phyloP scores from a whole-genome alignment of 2,888 invertebrate genomes.

The Rhingia rostrata region DNA sequence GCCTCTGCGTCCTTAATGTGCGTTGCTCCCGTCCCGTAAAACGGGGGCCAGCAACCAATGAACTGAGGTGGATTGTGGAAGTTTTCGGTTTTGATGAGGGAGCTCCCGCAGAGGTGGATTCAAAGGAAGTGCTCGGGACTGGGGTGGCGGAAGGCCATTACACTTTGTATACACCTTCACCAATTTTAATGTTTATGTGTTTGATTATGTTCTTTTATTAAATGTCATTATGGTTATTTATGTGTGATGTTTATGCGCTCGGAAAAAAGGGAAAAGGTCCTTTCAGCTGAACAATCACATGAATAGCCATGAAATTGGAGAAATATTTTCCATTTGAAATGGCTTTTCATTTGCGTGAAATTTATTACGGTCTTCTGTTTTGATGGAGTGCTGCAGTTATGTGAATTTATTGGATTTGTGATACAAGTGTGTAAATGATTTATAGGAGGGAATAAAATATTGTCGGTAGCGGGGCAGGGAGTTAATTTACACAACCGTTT shows the following conservation, averaged over 20 bases:
- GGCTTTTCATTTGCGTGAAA: slow-evolving; percentile 36
- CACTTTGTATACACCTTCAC: slow-evolving; percentile 59
- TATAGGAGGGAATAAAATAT: no score
- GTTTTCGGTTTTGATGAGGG: neutral
- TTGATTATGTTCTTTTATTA: slow-evolving; percentile 71
- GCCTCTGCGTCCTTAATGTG: slow-evolving; percentile 59
- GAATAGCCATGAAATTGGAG: slow-evolving; percentile 61
- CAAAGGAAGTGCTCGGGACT: slow-evolving; percentile 4
- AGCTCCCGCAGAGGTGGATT: neutral
- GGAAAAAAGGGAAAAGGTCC: slow-evolving; percentile 34
- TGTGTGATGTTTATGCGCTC: slow-evolving; percentile 45
- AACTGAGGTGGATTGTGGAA: slow-evolving; percentile 16
- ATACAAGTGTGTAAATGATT: slow-evolving; percentile 18
- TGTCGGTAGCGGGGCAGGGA: no score
- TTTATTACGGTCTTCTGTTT: slow-evolving; percentile 21
- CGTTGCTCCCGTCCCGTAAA: slow-evolving; percentile 55
- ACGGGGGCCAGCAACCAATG: slow-evolving; percentile 34
- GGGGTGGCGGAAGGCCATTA: slow-evolving; percentile 42
- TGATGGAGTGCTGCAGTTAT: slow-evolving; percentile 15
- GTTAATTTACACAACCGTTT: no score
- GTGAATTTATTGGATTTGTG: neutral
- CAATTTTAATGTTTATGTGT: slow-evolving; percentile 69
- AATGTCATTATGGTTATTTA: slow-evolving; percentile 69
- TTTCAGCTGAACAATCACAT: slow-evolving; percentile 57
- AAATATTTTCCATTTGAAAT: slow-evolving; percentile 25